Conservation (phyloP, 2,113 vertebrate species). For the Theristicus caerulescens region DNA sequence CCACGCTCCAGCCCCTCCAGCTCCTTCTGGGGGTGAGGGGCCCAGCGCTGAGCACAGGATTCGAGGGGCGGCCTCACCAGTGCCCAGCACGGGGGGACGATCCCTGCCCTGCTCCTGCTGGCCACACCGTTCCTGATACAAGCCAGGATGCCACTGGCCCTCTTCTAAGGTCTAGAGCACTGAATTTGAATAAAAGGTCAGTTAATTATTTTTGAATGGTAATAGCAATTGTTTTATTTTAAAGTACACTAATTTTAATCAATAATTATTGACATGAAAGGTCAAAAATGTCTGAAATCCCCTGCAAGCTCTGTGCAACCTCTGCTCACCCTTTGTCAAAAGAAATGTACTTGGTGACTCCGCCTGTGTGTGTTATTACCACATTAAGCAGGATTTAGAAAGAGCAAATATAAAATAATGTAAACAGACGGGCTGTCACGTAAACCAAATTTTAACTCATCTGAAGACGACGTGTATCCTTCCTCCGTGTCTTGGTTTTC, state of each 20-base stretch:
- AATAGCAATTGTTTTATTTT: neutral
- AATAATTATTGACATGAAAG: neutral
- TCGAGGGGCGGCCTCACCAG: too few relatives aligned
- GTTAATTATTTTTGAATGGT: neutral
- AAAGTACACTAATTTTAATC: neutral
- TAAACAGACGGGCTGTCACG: neutral
- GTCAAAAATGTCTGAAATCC: neutral
- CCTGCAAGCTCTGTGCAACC: neutral
- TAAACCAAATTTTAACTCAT: neutral
- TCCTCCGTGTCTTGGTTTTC: neutral
- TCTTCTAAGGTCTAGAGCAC: too few relatives aligned
- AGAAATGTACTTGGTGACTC: neutral
- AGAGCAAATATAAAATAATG: neutral
- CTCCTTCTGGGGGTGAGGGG: too few relatives aligned
- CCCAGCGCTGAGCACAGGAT: too few relatives aligned
- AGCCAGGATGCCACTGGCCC: too few relatives aligned
- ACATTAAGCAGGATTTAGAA: neutral
- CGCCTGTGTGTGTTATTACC: fast-evolving
- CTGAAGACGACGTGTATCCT: fast-evolving
- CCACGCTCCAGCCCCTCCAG: too few relatives aligned
- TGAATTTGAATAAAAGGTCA: neutral
- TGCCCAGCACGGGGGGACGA: too few relatives aligned
- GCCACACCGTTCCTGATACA: too few relatives aligned
- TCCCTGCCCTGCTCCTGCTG: too few relatives aligned
- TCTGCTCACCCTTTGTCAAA: neutral